Evolutionary conservation across 1,140 invertebrate species (phyloP), one percentile per base, ranked within the genome.

Genomic region (Tetramorium simillimum): DNA sequence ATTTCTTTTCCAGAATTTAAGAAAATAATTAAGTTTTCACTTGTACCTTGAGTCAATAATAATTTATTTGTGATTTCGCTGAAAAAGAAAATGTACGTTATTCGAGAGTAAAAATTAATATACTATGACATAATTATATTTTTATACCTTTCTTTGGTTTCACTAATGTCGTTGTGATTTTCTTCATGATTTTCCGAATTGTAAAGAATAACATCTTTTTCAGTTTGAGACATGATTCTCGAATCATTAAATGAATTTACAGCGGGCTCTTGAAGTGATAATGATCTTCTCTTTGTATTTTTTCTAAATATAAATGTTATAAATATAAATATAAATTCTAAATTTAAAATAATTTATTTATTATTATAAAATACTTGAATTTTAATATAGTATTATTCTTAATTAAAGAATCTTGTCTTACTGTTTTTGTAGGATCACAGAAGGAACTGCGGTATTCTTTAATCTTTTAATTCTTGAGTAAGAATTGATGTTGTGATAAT

Each of bases 391-490:
- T 14, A 43, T 46, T 69, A 70, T 9, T 24, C 33, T 33, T 70
- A 67, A 67, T 67, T n/a, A 28, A 67, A 67, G 12, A 24, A 28
- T 51, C 0, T 51, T 33, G 4, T 72, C 24, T 72, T 0, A 51
- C 69, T n/a, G 28, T 49, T 72, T 51, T 72, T 33, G 24, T 33
- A 33, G 4, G 0, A 6, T 72, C 6, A 72, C 1, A 51, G 69
- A 51, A 72, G 69, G 69, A 33, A 72, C 28, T 12, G 69, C 69
- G 18, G 69, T 72, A 28, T 18, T 72, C 9, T 72, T 72, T 12
- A 72, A n/a, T 51, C 69, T 72, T 33, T 28, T 72, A 9, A 72
- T 18, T 72, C 16, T 72, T 33, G 69, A n/a, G 5, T 53, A 49
- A 10, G 28, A 7, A n/a, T 18, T 51, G 5, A 72, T 51, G 24